Base-by-base conservation (phyloP, 2,888 invertebrate species). In the Zhuqinia jingwanae region DNA sequence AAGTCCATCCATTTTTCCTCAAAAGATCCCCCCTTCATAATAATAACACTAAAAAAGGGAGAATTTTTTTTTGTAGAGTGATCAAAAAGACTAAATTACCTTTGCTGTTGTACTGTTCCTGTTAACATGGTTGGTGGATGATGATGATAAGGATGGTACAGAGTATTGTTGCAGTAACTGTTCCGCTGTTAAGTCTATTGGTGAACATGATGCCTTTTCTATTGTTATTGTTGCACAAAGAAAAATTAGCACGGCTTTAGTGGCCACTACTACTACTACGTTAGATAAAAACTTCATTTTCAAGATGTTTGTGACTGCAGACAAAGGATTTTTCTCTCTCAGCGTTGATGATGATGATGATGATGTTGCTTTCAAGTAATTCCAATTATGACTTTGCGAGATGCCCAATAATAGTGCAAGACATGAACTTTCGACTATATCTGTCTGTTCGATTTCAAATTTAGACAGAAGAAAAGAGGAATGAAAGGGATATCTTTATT, bases 261-360 rank as follows among this genome's bases (percentile, higher is more conserved):
- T 53, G 47, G 75, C 75, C 17, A 73, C 17, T 10, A 50, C 25
- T 56, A 22, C n/a, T 15, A 73, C 17, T 10, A 50, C 25, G 36
- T 20, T 17, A 73, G 60, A 45, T 22, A 82, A 58, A 60, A 82
- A 75, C 82, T 75, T 82, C 82, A 82, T 82, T 75, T 73, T 75
- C n/a, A 25, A 47, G 0, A 5, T 20, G 15, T 15, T 42, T n/a
- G n/a, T n/a, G n/a, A n/a, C 15, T 30, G 75, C 25, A 50, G 42
- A 75, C 73, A 75, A 82, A 45, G 15, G 42, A n/a, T n/a, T n/a
- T n/a, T n/a, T n/a, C n/a, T n/a, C n/a, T n/a, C n/a, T n/a, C n/a
- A n/a, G n/a, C n/a, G n/a, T n/a, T n/a, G n/a, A n/a, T n/a, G n/a
- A 25, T 42, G 36, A 20, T 68, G 68, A 1, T 13, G 42, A 42